These are phyloP conservation scores for Eulimnadia texana DNA, from an alignment of 1,140 invertebrate genomes.

Conservation along the genomic window DNA sequence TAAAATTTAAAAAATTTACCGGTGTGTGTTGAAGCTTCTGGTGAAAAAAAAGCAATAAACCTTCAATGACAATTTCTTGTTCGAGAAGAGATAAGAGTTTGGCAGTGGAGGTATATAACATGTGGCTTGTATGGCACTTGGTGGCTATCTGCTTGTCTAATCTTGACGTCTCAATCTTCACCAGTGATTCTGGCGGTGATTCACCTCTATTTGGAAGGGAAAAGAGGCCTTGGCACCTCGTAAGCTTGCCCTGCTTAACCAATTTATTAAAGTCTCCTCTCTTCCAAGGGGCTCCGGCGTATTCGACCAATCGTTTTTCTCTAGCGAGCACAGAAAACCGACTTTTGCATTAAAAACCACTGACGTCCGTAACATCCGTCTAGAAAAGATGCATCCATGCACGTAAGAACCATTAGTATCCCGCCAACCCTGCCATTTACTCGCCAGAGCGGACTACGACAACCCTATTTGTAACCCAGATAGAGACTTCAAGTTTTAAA, in stretches of 20 bases:
- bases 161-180: slow-evolving; percentile 14
- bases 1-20: too few relatives aligned
- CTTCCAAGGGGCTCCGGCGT: background rate
- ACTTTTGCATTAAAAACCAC: background rate
- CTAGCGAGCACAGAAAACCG: background rate
- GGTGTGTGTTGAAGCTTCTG: too few relatives aligned
- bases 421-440: background rate
- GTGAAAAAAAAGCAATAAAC: too few relatives aligned
- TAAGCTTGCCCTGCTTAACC: slow-evolving; percentile 5
- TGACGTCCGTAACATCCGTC: background rate
- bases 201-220: background rate
- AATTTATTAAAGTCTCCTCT: slow-evolving; percentile 9
- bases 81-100: background rate
- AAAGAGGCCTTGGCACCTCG: slow-evolving; percentile 1
- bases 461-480: too few relatives aligned
- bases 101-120: background rate
- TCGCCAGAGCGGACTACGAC: background rate
- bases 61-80: too few relatives aligned
- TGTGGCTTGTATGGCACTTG: slow-evolving; percentile 8
- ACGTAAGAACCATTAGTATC: background rate
- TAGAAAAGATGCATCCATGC: background rate
- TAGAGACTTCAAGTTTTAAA: too few relatives aligned
- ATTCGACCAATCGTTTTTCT: background rate
- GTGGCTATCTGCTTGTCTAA: slow-evolving; percentile 13
- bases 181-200: background rate